Evolutionary conservation across 2,113 vertebrate species (phyloP).

Genomic region (Morone chrysops): DNA sequence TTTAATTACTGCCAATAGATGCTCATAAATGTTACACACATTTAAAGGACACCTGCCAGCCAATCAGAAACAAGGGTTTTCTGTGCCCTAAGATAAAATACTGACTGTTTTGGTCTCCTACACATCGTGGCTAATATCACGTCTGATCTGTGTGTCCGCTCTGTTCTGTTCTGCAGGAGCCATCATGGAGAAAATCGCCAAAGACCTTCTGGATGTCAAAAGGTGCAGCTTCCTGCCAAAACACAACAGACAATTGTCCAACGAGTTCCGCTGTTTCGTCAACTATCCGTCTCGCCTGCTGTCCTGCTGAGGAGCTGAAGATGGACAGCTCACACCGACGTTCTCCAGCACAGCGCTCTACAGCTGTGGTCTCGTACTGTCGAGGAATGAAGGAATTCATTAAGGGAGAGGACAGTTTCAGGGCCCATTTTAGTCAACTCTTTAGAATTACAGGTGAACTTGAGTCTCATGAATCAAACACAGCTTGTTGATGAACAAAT

Average conservation of each 20-base stretch:
- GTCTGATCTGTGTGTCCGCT: neutral
- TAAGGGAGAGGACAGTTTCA: neutral
- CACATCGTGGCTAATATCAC: too few relatives aligned
- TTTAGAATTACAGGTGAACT: neutral
- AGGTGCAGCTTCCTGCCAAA: conserved; percentile 91
- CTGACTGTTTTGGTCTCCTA: too few relatives aligned
- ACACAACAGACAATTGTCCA: conserved; percentile 92
- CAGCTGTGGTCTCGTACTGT: neutral
- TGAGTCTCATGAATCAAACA: neutral
- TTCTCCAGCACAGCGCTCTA: neutral
- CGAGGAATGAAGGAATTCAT: neutral
- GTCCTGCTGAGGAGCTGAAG: conserved; percentile 39
- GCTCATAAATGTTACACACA: too few relatives aligned
- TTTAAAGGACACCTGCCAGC: too few relatives aligned
- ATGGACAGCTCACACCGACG: neutral
- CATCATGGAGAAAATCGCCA: conserved; percentile 90
- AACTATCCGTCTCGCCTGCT: conserved; percentile 91
- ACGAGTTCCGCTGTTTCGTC: conserved; percentile 93
- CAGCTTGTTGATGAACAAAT: neutral
- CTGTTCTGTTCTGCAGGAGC: conserved; percentile 84
- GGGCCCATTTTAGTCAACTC: neutral
- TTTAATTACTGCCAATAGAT: too few relatives aligned
- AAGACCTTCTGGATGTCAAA: conserved; percentile 87
- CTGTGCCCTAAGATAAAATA: too few relatives aligned
- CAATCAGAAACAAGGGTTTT: too few relatives aligned